phyloP scores from a whole-genome alignment of 2,888 invertebrate species.

The Rhagium mordax region DNA sequence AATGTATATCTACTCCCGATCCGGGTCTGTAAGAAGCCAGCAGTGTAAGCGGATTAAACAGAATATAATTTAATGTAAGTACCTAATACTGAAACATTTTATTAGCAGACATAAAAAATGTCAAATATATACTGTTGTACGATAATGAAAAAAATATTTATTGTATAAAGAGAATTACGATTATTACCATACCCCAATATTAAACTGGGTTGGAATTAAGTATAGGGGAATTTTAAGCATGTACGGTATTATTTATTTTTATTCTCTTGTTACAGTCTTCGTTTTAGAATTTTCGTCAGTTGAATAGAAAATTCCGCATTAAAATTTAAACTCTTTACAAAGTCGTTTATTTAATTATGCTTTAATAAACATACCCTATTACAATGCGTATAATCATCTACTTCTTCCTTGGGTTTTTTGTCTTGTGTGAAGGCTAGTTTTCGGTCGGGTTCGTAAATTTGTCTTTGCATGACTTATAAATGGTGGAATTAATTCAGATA shows the following conservation, averaged over 20 bases:
- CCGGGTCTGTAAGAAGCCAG: not conserved
- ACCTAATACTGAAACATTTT: constrained; percentile 6
- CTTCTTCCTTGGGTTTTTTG: too few species aligned
- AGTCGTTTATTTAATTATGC: too few species aligned
- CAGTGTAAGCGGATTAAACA: not conserved
- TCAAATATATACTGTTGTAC: not conserved
- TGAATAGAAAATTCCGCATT: too few species aligned
- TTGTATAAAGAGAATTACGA: constrained; percentile 6
- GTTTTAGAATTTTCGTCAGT: too few species aligned
- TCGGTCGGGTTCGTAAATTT: too few species aligned
- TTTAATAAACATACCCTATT: too few species aligned
- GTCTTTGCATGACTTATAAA: too few species aligned
- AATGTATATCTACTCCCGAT: not conserved
- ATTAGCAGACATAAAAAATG: not conserved
- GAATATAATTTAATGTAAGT: not conserved
- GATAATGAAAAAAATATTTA: constrained; percentile 21
- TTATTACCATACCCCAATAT: constrained; percentile 6
- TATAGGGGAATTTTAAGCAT: constrained; percentile 1
- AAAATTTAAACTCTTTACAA: too few species aligned
- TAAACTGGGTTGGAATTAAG: not conserved
- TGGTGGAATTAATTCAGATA: too few species aligned
- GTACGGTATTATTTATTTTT: not conserved
- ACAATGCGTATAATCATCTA: too few species aligned
- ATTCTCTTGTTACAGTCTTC: not conserved
- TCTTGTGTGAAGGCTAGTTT: too few species aligned